phyloP scores from a whole-genome alignment of 2,113 vertebrate species.

The Lamprologus tigripictilis region DNA sequence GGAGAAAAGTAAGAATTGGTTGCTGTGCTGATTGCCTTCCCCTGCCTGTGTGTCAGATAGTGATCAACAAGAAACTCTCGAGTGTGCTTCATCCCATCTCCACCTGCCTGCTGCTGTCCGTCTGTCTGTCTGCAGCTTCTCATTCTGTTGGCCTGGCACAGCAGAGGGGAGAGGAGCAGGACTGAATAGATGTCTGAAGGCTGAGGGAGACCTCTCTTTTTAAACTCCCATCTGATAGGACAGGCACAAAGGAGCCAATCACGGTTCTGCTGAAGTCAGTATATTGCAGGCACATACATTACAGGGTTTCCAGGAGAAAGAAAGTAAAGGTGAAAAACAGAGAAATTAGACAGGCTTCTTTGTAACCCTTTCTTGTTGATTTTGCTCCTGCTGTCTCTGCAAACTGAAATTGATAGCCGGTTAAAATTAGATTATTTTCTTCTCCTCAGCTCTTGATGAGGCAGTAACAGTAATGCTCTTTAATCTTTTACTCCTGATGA shows the following conservation, averaged over 20 bases:
- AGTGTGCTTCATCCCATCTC: slow-evolving; percentile 26
- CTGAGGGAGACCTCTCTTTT: slow-evolving; percentile 46
- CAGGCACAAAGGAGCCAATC: slow-evolving; percentile 52
- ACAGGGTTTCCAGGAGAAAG: slow-evolving; percentile 7
- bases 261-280: slow-evolving; percentile 41
- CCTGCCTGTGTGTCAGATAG: slow-evolving; percentile 40
- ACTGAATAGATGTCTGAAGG: slow-evolving; percentile 17
- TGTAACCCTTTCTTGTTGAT: not conserved
- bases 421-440: not conserved
- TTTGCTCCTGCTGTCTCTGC: not conserved
- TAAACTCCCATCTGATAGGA: slow-evolving; percentile 56
- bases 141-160: slow-evolving; percentile 19
- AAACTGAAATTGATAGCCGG: not conserved
- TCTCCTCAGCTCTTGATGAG: not conserved
- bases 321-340: not conserved
- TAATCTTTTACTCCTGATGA: not conserved
- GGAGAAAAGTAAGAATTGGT: slow-evolving; percentile 37
- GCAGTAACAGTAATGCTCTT: not conserved
- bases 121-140: slow-evolving; percentile 20
- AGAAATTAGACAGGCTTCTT: slow-evolving; percentile 13
- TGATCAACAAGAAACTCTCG: slow-evolving; percentile 44
- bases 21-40: slow-evolving; percentile 47
- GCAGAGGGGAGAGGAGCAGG: not conserved
- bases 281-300: slow-evolving; percentile 45
- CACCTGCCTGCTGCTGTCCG: slow-evolving; percentile 29